A percentile compares a stretch with the other conserved stretches of the same genome.
Conservation (phyloP, 2,113 vertebrate species). For the Neoarius graeffei region DNA sequence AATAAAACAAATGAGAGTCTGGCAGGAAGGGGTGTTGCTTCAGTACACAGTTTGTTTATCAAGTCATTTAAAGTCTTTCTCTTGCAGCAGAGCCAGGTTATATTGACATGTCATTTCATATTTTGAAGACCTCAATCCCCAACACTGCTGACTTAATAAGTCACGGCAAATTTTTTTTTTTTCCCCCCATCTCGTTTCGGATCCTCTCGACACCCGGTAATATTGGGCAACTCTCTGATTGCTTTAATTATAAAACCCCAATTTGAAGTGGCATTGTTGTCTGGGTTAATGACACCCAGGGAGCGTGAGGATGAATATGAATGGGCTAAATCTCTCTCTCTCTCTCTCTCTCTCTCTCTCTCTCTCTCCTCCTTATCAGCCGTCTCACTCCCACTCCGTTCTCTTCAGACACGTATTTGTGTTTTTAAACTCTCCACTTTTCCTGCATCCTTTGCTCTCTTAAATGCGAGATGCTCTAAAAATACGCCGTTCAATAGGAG, state of each 20-base stretch:
- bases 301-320: constrained; percentile 51
- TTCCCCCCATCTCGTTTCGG: neutral
- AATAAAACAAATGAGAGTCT: constrained; percentile 15
- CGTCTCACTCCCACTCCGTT: constrained; percentile 33
- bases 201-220: constrained; percentile 41
- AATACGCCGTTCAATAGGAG: constrained; percentile 31
- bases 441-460: constrained; percentile 7
- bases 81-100: constrained; percentile 16
- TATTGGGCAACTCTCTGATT: constrained; percentile 64
- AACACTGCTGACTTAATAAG: constrained; percentile 54
- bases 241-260: constrained; percentile 64
- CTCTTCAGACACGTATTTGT: constrained; percentile 33
- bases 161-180: constrained; percentile 3
- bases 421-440: constrained; percentile 45
- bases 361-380: constrained; percentile 50
- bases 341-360: constrained; percentile 47
- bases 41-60: constrained; percentile 4
- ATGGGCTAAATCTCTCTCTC: constrained; percentile 44
- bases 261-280: constrained; percentile 61
- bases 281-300: constrained; percentile 48
- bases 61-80: constrained; percentile 25
- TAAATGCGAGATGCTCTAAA: constrained; percentile 41
- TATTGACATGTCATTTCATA: constrained; percentile 33
- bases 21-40: neutral
- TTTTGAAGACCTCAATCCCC: constrained; percentile 57